Percentiles rank a stretch among this genome's conserved stretches.
Conservation (phyloP, 2,888 invertebrate species). For the Sarcophaga subvicina region DNA sequence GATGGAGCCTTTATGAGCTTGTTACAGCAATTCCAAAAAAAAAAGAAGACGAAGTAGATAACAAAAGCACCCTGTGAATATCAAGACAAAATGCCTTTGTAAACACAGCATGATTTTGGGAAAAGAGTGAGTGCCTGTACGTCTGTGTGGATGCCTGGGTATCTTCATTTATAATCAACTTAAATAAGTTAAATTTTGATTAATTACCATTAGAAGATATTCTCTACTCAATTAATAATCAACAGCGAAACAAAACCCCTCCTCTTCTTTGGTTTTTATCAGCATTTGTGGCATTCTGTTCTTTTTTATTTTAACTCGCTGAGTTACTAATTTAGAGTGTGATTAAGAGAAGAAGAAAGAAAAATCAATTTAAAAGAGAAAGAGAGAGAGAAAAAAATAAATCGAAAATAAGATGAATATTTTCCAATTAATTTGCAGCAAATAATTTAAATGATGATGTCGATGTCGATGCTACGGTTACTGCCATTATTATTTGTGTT, state of each 20-base stretch:
- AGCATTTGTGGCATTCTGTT: not conserved
- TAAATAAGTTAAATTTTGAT: slow-evolving; percentile 58
- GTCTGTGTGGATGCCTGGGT: not conserved
- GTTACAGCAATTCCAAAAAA: not conserved
- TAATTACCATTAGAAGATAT: slow-evolving; percentile 62
- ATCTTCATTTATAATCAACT: slow-evolving; percentile 47
- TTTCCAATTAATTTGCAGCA: slow-evolving; percentile 62
- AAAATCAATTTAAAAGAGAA: slow-evolving; percentile 1
- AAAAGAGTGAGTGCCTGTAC: not conserved
- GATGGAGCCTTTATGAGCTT: not conserved
- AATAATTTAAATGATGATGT: slow-evolving; percentile 41
- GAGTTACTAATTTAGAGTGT: slow-evolving; percentile 41
- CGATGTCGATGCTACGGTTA: not conserved
- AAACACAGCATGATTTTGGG: slow-evolving; percentile 42
- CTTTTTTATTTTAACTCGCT: not conserved
- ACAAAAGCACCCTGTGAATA: slow-evolving; percentile 37
- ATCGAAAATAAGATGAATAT: slow-evolving; percentile 55
- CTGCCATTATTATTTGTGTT: not conserved
- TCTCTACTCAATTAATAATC: slow-evolving; percentile 40
- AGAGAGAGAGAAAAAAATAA: not conserved
- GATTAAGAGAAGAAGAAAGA: slow-evolving; percentile 22
- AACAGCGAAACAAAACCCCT: slow-evolving; percentile 9
- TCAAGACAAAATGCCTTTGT: not conserved
- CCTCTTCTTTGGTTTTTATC: not conserved
- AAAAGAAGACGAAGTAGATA: slow-evolving; percentile 11